Percentiles rank a stretch among this genome's conserved stretches.
phyloP scores from a whole-genome alignment of 2,113 vertebrate species.

The Lagenorhynchus albirostris region DNA sequence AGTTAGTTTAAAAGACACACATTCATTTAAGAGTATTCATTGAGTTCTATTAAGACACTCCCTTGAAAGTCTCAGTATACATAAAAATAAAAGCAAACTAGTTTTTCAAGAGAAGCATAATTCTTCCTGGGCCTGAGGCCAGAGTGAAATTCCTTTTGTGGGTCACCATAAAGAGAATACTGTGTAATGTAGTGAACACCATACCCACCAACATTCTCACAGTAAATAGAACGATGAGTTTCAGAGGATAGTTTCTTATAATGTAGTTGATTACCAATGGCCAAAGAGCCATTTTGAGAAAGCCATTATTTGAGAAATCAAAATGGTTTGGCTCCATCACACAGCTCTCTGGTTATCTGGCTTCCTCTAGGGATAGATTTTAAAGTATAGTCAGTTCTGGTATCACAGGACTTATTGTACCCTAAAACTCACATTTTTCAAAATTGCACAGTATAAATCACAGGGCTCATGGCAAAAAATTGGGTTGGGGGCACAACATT shows the following conservation, averaged over 20 bases:
- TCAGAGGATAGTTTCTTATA: neutral
- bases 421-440: neutral
- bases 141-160: neutral
- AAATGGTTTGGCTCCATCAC: neutral
- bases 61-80: neutral
- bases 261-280: neutral
- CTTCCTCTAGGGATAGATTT: neutral
- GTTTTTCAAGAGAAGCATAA: neutral
- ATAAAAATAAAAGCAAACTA: neutral
- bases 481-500: neutral
- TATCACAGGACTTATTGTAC: neutral
- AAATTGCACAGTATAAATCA: neutral
- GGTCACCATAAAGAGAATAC: neutral
- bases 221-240: neutral
- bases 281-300: neutral
- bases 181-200: neutral
- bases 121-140: neutral
- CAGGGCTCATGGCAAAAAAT: neutral
- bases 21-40: neutral
- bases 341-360: neutral
- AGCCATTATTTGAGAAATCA: neutral
- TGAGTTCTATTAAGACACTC: neutral
- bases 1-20: neutral
- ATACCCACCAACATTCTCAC: neutral
- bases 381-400: neutral